Conservation (phyloP, 2,797 vertebrate genomes). For the Brachymystax lenok region DNA sequence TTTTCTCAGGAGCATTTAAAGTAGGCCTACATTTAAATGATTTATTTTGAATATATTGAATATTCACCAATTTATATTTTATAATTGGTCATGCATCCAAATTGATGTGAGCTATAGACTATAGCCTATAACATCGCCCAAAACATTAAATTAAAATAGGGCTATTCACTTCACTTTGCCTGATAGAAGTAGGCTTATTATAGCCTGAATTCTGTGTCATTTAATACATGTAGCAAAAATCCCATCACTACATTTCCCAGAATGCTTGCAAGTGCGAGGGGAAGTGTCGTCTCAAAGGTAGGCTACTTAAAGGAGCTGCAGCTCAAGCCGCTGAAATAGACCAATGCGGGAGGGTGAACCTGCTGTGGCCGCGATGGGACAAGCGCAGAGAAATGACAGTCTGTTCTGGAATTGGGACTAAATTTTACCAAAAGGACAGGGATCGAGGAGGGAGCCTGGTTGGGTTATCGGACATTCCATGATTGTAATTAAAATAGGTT, state of each 20-base stretch:
- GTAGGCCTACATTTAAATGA: background rate
- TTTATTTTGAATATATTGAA: background rate
- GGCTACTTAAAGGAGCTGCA: constrained; percentile 68
- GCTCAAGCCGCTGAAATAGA: constrained; percentile 52
- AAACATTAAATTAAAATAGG: background rate
- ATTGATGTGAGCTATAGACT: background rate
- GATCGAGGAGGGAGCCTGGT: constrained; percentile 9
- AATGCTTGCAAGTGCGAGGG: constrained; percentile 45
- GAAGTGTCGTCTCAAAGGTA: constrained; percentile 70
- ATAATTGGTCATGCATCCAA: background rate
- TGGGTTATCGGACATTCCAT: constrained; percentile 53
- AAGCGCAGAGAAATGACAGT: constrained; percentile 55
- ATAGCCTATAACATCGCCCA: background rate
- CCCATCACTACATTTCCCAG: constrained; percentile 70
- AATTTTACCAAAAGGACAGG: constrained; percentile 38
- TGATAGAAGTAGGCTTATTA: background rate
- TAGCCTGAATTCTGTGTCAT: background rate
- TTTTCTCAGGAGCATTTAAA: background rate
- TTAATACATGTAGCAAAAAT: background rate
- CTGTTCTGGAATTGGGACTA: constrained; percentile 55
- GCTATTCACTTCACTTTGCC: background rate
- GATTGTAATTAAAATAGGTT: constrained; percentile 8
- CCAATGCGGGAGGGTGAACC: constrained; percentile 68
- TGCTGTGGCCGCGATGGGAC: constrained; percentile 66
- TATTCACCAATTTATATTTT: background rate